Evolutionary conservation across 2,113 vertebrate species (phyloP).

Genomic region (Ageneiosus marmoratus): DNA sequence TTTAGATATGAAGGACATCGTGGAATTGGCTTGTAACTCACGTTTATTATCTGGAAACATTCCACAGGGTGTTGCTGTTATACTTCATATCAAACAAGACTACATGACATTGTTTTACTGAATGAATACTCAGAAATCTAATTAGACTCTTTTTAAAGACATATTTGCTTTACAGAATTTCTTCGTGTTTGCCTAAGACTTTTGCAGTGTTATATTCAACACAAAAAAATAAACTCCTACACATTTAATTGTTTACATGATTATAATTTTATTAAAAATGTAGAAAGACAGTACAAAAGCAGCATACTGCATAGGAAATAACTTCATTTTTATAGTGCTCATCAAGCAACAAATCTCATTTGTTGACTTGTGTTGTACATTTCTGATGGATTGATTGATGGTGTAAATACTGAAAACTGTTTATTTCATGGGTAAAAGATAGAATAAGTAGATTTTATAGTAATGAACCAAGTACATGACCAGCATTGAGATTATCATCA

Average conservation of each 20-base stretch:
- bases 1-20: too few relatives aligned
- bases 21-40: too few relatives aligned
- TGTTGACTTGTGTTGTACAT: not conserved
- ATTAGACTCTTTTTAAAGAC: not conserved
- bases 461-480: not conserved
- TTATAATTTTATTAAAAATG: slow-evolving; percentile 45
- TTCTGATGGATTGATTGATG: not conserved
- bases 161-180: not conserved
- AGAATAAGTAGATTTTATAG: not conserved
- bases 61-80: too few relatives aligned
- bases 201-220: not conserved
- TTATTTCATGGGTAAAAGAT: not conserved
- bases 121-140: not conserved
- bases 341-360: not conserved
- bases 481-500: not conserved
- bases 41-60: too few relatives aligned
- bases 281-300: slow-evolving; percentile 26
- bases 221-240: not conserved
- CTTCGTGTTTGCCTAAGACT: not conserved
- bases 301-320: not conserved
- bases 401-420: not conserved
- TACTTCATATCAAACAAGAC: too few relatives aligned
- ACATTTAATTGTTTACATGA: not conserved
- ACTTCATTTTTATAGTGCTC: not conserved
- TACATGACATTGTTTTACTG: too few relatives aligned